Evolutionary conservation across 35 echinoderm and acorn worm genomes (phyloP).

Genomic region (Lytechinus variegatus): DNA sequence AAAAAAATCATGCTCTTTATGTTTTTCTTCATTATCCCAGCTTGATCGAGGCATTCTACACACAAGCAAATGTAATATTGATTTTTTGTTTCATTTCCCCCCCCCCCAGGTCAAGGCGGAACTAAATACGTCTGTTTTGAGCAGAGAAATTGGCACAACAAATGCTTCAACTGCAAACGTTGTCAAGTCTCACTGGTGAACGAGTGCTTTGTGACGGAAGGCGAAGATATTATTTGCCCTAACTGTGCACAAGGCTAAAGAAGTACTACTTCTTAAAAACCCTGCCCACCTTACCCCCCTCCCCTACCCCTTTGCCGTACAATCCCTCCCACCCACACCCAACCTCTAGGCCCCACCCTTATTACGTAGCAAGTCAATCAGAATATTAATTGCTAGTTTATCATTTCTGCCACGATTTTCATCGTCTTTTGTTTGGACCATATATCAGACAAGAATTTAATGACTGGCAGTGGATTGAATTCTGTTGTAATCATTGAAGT

Average conservation of each 20-base stretch:
- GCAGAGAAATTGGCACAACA: conserved; percentile 86
- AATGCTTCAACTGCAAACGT: conserved; percentile 76
- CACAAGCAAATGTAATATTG: neutral
- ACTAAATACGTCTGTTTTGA: conserved; percentile 85
- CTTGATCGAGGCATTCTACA: too few species aligned
- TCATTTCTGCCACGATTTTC: neutral
- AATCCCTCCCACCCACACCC: neutral
- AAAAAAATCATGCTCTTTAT: too few species aligned
- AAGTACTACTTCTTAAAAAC: neutral
- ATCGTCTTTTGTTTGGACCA: neutral
- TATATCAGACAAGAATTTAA: neutral
- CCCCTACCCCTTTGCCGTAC: neutral
- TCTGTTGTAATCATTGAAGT: neutral
- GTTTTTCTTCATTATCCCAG: too few species aligned
- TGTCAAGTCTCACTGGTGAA: conserved; percentile 77
- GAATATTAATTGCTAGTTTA: neutral
- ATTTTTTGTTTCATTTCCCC: neutral
- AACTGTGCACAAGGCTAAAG: conserved; percentile 72
- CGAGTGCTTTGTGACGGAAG: conserved; percentile 82
- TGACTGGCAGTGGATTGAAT: neutral
- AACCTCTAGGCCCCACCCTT: neutral
- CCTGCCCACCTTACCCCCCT: neutral
- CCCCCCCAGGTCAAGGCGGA: conserved; percentile 66
- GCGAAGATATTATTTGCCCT: conserved; percentile 81
- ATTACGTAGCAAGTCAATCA: neutral